Percentiles rank a stretch among this genome's conserved stretches.
Evolutionary conservation across 2,888 invertebrate species (phyloP).

Genomic region (Spicauda simplicius): DNA sequence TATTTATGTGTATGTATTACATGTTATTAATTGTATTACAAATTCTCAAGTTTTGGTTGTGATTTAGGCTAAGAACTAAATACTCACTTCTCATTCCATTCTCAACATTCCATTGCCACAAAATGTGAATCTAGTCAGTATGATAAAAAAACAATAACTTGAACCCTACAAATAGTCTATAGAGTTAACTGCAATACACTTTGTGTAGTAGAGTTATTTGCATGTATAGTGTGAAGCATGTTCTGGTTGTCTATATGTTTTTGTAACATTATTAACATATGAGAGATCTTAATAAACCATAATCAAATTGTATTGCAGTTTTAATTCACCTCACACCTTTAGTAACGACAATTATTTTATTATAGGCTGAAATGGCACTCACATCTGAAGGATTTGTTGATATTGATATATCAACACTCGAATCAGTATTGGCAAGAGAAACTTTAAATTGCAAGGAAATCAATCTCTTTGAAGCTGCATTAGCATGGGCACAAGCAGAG

Average conservation of each 20-base stretch:
- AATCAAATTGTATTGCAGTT: constrained; percentile 85
- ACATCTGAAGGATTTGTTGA: constrained; percentile 98
- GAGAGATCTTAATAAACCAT: constrained; percentile 72
- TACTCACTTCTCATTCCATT: constrained; percentile 31
- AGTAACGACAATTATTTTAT: constrained; percentile 53
- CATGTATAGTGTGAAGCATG: constrained; percentile 67
- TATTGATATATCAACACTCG: constrained; percentile 96
- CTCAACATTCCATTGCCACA: constrained; percentile 33
- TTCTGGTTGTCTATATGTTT: constrained; percentile 58
- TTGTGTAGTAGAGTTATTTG: constrained; percentile 58
- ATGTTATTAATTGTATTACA: constrained; percentile 43
- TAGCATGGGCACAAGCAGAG: constrained; percentile 97
- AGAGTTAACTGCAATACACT: constrained; percentile 80
- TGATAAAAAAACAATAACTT: constrained; percentile 10
- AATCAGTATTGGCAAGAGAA: constrained; percentile 95
- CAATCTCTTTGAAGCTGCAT: constrained; percentile 94
- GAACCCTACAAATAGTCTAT: constrained; percentile 32
- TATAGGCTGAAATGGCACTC: constrained; percentile 97
- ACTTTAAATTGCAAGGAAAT: constrained; percentile 98
- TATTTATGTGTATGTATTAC: neutral
- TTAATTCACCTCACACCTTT: constrained; percentile 66
- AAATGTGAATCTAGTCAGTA: constrained; percentile 45
- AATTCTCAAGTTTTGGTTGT: constrained; percentile 74
- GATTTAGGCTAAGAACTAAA: constrained; percentile 59
- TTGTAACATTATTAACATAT: constrained; percentile 60